Evolutionary conservation across 2,888 invertebrate genomes (phyloP).

Genomic region (Tolmerus cingulatus): DNA sequence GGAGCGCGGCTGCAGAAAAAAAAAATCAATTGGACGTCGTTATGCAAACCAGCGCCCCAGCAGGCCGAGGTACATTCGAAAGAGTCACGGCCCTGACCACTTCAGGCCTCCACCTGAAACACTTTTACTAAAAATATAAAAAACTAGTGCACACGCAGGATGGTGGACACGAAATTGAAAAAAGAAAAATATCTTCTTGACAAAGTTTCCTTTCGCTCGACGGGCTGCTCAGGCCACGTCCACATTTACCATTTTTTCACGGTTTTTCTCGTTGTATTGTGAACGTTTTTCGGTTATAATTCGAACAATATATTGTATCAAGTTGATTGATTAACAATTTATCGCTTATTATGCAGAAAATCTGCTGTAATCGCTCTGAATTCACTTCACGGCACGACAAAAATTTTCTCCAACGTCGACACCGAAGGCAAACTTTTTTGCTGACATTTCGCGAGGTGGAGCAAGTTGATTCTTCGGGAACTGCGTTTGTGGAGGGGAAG

Average conservation of each 20-base stretch:
- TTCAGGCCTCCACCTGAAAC: background rate
- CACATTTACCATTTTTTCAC: background rate
- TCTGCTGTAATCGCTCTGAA: background rate
- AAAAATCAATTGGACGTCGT: slow-evolving; percentile 15
- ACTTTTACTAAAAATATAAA: background rate
- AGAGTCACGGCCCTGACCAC: background rate
- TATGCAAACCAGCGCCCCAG: background rate
- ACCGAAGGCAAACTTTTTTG: slow-evolving; percentile 18
- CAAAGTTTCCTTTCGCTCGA: background rate
- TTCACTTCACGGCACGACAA: slow-evolving; percentile 20
- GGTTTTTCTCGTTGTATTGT: background rate
- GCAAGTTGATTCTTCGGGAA: background rate
- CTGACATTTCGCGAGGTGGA: slow-evolving; percentile 22
- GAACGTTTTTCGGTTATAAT: background rate
- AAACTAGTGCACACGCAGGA: background rate
- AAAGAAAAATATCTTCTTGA: background rate
- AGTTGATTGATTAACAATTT: background rate
- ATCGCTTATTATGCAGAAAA: slow-evolving; percentile 2
- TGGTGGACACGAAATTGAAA: background rate
- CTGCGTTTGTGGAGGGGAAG: background rate
- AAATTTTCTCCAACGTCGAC: slow-evolving; percentile 18
- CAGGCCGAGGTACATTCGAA: background rate
- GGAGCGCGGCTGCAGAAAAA: background rate
- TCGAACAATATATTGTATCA: background rate
- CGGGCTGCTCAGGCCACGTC: slow-evolving; percentile 4